Evolutionary conservation across 2,113 vertebrate species (phyloP).

Genomic region (Paralichthys olivaceus): DNA sequence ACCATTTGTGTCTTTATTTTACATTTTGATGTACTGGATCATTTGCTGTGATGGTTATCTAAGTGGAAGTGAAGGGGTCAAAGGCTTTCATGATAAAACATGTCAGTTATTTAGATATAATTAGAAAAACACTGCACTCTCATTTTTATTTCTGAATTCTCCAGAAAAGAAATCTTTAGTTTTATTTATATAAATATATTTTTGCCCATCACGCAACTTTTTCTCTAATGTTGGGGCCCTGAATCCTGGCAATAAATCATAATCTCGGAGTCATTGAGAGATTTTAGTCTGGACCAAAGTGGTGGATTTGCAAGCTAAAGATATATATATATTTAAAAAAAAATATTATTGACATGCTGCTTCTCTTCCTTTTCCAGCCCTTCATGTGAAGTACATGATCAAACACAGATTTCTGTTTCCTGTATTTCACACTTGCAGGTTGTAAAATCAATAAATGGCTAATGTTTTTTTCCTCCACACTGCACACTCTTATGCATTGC

Average conservation of each 20-base stretch:
- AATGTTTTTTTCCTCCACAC: conserved; percentile 12
- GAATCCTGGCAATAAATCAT: too few species aligned
- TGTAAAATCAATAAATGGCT: conserved; percentile 13
- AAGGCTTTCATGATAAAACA: too few species aligned
- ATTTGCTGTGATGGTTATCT: too few species aligned
- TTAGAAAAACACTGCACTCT: too few species aligned
- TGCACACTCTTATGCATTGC: conserved; percentile 40
- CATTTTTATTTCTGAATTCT: too few species aligned
- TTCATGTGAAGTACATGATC: background rate
- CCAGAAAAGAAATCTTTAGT: too few species aligned
- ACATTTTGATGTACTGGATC: background rate
- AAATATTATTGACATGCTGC: background rate
- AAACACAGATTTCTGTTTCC: background rate
- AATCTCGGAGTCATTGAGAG: background rate
- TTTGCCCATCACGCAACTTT: too few species aligned
- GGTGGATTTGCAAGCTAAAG: background rate
- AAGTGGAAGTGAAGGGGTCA: too few species aligned
- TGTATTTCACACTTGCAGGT: background rate
- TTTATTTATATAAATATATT: too few species aligned
- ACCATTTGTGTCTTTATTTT: too few species aligned
- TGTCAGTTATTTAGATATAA: too few species aligned
- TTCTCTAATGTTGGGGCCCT: too few species aligned
- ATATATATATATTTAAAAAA: background rate
- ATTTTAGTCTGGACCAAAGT: background rate
- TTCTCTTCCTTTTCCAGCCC: background rate